Percentiles rank a stretch among this genome's conserved stretches.
These are phyloP conservation scores for Brachylomia viminalis DNA, from an alignment of 2,888 invertebrate species.

Conservation along the genomic window DNA sequence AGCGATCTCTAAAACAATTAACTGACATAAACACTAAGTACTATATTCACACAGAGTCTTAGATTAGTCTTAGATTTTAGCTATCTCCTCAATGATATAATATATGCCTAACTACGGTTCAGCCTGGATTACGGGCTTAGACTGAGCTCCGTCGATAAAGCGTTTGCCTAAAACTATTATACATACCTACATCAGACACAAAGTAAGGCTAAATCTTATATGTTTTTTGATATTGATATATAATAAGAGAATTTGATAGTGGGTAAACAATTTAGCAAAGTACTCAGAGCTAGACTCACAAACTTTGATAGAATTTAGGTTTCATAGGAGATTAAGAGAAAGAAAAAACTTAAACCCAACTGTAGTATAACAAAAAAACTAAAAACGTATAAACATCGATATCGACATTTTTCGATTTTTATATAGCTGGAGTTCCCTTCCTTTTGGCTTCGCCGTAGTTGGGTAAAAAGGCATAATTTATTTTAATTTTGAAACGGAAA, in stretches of 20 bases:
- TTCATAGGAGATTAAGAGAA: neutral
- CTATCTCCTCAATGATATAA: constrained; percentile 26
- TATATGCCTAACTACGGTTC: constrained; percentile 33
- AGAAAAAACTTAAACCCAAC: neutral
- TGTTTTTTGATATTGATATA: neutral
- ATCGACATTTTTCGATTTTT: neutral
- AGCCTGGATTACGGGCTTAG: constrained; percentile 45
- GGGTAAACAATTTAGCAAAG: neutral
- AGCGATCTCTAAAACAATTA: constrained; percentile 5
- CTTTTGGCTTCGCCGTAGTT: neutral
- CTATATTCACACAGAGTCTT: constrained; percentile 3
- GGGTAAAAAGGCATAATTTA: neutral
- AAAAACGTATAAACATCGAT: neutral
- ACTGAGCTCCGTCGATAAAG: constrained; percentile 38
- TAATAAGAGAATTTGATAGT: neutral
- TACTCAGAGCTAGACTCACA: neutral
- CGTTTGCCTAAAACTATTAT: constrained; percentile 40
- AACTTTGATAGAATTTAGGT: neutral
- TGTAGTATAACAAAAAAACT: neutral
- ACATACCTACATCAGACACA: constrained; percentile 20
- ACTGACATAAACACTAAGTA: neutral
- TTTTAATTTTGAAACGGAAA: too few species aligned
- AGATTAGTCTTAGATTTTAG: constrained; percentile 38
- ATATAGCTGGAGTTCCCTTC: neutral
- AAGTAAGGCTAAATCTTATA: constrained; percentile 6